Evolutionary conservation across 2,113 vertebrate species (phyloP).

Genomic region (Sebastes schlegelii): DNA sequence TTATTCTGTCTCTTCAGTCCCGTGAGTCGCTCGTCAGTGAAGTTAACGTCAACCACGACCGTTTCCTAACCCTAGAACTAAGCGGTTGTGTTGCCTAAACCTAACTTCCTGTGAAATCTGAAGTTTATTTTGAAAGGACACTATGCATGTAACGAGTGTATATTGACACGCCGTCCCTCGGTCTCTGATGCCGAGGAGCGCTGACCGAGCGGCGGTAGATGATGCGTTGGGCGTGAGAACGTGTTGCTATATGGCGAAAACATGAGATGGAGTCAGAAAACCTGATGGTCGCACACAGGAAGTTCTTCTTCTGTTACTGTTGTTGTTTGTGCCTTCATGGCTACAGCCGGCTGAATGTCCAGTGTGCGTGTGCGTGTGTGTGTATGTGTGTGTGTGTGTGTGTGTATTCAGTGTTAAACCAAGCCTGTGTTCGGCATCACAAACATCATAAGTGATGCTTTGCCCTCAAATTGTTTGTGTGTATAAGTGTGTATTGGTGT

Average conservation of each 20-base stretch:
- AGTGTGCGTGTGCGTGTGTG: conserved; percentile 18
- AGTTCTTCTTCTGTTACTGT: conserved; percentile 19
- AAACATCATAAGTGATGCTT: conserved; percentile 63
- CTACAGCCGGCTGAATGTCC: background rate
- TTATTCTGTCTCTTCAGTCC: too few species aligned
- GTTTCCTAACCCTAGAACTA: too few species aligned
- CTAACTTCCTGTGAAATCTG: too few species aligned
- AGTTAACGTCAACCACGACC: too few species aligned
- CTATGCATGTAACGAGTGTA: too few species aligned
- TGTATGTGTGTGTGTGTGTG: conserved; percentile 21
- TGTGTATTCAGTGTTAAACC: conserved; percentile 18
- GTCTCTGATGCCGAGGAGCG: too few species aligned
- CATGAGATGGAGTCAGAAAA: background rate
- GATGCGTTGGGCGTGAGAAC: too few species aligned
- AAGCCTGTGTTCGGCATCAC: conserved; percentile 45
- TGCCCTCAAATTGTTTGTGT: conserved; percentile 38
- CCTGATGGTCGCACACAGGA: background rate
- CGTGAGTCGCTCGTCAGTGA: too few species aligned
- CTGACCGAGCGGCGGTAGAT: too few species aligned
- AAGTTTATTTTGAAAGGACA: too few species aligned
- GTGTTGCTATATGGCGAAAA: background rate
- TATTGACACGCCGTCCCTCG: too few species aligned
- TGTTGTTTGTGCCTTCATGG: conserved; percentile 2
- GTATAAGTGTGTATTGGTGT: background rate
- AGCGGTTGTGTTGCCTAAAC: too few species aligned